phyloP scores from a whole-genome alignment of 1,140 invertebrate genomes.

The Drosophila rufa region DNA sequence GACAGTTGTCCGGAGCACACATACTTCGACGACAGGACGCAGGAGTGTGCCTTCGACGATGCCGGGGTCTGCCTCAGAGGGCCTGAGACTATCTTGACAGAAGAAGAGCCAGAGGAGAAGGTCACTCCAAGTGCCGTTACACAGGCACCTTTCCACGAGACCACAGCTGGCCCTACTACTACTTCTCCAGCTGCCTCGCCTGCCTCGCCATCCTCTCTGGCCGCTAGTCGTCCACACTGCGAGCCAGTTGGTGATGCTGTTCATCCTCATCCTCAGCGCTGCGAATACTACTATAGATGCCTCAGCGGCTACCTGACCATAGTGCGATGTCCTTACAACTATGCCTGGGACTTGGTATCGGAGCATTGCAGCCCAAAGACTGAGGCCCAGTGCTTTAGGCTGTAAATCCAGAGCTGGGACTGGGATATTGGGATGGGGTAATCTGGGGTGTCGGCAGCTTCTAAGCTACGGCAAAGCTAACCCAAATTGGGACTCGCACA shows the following conservation, averaged over 20 bases:
- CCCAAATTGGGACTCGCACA: slow-evolving; percentile 52
- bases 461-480: slow-evolving; percentile 38
- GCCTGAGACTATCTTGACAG: background rate
- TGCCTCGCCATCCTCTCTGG: background rate
- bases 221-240: slow-evolving; percentile 58
- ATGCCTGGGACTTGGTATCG: slow-evolving; percentile 61
- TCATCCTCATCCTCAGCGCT: slow-evolving; percentile 65
- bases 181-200: background rate
- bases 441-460: slow-evolving; percentile 13
- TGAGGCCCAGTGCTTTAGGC: slow-evolving; percentile 54
- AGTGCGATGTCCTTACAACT: slow-evolving; percentile 68
- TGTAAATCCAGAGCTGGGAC: slow-evolving; percentile 13
- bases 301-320: slow-evolving; percentile 69
- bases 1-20: slow-evolving; percentile 70
- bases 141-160: background rate
- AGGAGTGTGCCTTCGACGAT: slow-evolving; percentile 74
- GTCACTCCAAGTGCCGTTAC: background rate
- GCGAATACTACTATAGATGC: slow-evolving; percentile 76
- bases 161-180: background rate
- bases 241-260: slow-evolving; percentile 39
- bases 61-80: slow-evolving; percentile 45
- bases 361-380: slow-evolving; percentile 55
- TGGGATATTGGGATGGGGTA: background rate
- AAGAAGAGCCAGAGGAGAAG: background rate
- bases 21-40: slow-evolving; percentile 64